Conservation (phyloP, 2,113 vertebrate species). For the Danio rerio region DNA sequence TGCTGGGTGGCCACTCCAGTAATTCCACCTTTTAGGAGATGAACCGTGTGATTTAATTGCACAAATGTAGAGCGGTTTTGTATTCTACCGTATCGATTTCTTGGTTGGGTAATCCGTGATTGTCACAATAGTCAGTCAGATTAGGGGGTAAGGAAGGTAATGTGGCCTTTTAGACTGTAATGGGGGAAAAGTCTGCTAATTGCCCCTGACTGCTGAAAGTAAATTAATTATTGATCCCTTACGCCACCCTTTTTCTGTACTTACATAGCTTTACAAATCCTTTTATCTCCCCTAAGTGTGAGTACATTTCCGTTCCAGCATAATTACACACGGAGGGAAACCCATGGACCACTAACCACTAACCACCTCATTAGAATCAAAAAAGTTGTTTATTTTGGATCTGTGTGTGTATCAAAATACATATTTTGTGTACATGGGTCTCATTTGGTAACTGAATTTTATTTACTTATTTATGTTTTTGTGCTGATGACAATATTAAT, state of each 20-base stretch:
- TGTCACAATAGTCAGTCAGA: constrained; percentile 77
- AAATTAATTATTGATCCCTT: constrained; percentile 84
- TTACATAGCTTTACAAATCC: constrained; percentile 80
- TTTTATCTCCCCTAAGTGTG: constrained; percentile 72
- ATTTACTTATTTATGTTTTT: background rate
- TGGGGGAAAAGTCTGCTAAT: constrained; percentile 78
- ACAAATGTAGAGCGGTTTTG: constrained; percentile 23
- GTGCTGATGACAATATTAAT: background rate
- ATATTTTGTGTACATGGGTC: background rate
- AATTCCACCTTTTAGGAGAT: constrained; percentile 53
- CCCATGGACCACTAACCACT: constrained; percentile 59
- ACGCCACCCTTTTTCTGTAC: constrained; percentile 77
- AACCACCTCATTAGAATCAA: constrained; percentile 61
- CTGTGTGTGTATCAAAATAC: background rate
- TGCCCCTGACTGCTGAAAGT: constrained; percentile 81
- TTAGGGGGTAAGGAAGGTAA: constrained; percentile 63
- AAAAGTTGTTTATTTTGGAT: constrained; percentile 50
- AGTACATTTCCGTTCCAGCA: constrained; percentile 75
- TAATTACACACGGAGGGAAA: constrained; percentile 67
- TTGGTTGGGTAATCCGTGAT: constrained; percentile 71
- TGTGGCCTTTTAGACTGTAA: constrained; percentile 72
- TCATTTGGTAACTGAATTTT: background rate
- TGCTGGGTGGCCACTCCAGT: background rate
- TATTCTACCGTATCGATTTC: constrained; percentile 68
- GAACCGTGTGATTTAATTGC: constrained; percentile 34